phyloP scores from a whole-genome alignment of 2,113 vertebrate species.

The Falco punctatus region DNA sequence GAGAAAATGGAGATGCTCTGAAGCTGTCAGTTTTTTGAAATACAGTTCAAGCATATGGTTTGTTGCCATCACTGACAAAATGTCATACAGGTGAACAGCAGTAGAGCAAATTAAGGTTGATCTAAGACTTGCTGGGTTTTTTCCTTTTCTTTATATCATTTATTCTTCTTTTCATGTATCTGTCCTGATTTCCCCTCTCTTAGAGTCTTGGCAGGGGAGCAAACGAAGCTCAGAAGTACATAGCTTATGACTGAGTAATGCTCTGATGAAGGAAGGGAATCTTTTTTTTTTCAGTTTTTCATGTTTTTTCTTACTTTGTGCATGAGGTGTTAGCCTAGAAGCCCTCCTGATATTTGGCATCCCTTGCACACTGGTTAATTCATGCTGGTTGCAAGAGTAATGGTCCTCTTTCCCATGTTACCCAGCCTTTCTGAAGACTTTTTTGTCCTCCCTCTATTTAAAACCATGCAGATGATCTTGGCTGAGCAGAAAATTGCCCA shows the following conservation, averaged over 20 bases:
- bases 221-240: conserved; percentile 22
- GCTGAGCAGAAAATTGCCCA: background rate
- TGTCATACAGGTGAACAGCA: background rate
- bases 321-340: background rate
- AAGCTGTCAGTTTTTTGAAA: background rate
- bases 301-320: background rate
- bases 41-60: background rate
- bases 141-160: background rate
- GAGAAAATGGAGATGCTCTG: background rate
- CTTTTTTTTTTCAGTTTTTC: background rate
- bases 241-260: conserved; percentile 8
- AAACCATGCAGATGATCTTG: background rate
- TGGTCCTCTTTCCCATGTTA: background rate
- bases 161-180: background rate
- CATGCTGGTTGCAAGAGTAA: background rate
- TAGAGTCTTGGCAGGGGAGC: background rate
- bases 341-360: background rate
- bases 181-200: background rate
- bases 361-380: background rate
- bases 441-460: background rate
- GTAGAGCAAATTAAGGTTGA: background rate
- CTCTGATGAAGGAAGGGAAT: background rate
- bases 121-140: background rate
- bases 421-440: background rate
- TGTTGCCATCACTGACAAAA: background rate